Percentiles rank a stretch among this genome's conserved stretches.
phyloP scores from a whole-genome alignment of 2,797 vertebrate species.

The Sebastes dallii region DNA sequence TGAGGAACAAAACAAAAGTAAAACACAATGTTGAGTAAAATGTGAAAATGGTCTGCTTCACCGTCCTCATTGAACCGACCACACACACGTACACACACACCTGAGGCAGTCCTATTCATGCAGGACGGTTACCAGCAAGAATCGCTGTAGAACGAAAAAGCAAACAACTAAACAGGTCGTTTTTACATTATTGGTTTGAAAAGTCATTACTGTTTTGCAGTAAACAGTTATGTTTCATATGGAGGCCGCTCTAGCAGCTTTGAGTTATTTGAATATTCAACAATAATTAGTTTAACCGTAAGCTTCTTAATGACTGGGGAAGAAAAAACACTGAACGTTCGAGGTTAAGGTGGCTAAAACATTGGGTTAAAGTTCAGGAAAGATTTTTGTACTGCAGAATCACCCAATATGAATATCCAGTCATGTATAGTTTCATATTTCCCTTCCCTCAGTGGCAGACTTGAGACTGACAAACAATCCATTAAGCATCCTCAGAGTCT shows the following conservation, averaged over 20 bases:
- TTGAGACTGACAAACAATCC: not conserved
- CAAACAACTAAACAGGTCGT: slow-evolving; percentile 6
- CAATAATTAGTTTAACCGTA: not conserved
- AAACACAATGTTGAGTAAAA: slow-evolving; percentile 1
- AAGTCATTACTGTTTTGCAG: slow-evolving; percentile 1
- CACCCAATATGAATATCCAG: no score
- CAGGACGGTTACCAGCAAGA: slow-evolving; percentile 13
- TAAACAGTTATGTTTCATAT: not conserved
- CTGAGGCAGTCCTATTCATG: not conserved
- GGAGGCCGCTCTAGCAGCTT: not conserved
- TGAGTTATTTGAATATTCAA: not conserved
- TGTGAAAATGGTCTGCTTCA: not conserved
- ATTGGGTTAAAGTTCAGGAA: not conserved
- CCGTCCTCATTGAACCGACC: not conserved
- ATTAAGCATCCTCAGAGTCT: not conserved
- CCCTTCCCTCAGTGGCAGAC: not conserved
- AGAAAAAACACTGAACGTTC: not conserved
- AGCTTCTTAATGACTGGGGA: not conserved
- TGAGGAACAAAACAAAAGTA: slow-evolving; percentile 12
- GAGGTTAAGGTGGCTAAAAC: not conserved
- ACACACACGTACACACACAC: slow-evolving; percentile 11
- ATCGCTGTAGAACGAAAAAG: slow-evolving; percentile 13
- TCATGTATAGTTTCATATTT: not conserved
- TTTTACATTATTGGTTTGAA: slow-evolving; percentile 8
- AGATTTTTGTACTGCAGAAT: no score